These are phyloP conservation scores for Meriones unguiculatus DNA, from an alignment of 2,113 vertebrate genomes.

Conservation along the genomic window DNA sequence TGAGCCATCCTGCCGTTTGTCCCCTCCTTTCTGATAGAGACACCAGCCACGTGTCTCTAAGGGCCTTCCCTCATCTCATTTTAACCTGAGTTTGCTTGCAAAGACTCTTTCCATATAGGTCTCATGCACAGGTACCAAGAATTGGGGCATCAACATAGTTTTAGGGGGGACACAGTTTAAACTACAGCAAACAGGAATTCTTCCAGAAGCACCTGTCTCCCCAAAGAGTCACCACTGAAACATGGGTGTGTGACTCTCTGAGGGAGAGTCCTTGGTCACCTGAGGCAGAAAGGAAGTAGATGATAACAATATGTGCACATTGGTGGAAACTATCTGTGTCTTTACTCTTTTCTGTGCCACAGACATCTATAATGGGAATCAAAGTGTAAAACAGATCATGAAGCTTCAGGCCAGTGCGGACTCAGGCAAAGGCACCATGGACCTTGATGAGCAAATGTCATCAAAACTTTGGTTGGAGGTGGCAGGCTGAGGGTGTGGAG, in stretches of 20 bases:
- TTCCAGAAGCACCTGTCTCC: background rate
- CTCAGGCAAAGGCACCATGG: no score
- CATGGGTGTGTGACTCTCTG: background rate
- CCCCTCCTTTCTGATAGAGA: background rate
- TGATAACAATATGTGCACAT: no score
- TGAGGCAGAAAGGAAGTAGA: background rate
- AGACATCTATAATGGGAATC: background rate
- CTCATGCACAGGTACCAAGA: fast-evolving
- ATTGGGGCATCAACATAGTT: no score
- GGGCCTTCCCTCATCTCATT: background rate
- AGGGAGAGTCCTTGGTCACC: background rate
- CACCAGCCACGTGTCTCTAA: background rate
- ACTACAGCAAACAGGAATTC: fast-evolving
- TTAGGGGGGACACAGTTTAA: background rate
- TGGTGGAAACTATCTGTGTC: background rate
- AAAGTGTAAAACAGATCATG: background rate
- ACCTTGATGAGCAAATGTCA: background rate
- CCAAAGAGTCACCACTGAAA: no score
- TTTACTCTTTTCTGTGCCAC: background rate
- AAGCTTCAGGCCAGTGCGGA: background rate
- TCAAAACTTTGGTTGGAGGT: no score
- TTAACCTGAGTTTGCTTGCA: background rate
- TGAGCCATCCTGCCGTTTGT: background rate
- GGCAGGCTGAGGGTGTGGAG: background rate
- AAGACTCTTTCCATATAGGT: background rate